Evolutionary conservation across 2,797 vertebrate genomes (phyloP), one percentile per base, ranked within the genome.

Genomic region (Eurystomus glaucurus): DNA sequence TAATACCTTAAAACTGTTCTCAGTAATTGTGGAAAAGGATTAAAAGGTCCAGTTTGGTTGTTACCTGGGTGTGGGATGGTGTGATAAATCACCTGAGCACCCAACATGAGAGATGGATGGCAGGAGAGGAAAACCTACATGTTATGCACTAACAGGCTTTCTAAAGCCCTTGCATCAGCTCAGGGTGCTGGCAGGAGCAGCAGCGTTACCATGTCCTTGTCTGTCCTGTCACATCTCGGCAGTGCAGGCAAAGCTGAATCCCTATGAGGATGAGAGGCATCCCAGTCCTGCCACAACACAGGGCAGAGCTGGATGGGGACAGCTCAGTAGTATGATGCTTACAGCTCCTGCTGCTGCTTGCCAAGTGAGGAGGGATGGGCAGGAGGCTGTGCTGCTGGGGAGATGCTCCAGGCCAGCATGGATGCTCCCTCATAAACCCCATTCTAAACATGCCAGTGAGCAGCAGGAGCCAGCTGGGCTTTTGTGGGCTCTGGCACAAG

Each of bases 91-190:
- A 11, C 41, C 69, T 2, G 4, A 69, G 46, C 35, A 48, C 46
- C 48, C 39, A 65, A 3, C 0, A 0, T 16, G 11, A 0, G 5
- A 60, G 48, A 33, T 0, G 4, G 25, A n/a, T 54, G n/a, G 52
- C n/a, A 71, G 72, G 4, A 11, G 43, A 37, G 23, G 5, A 5
- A 75, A 75, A 18, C 11, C 28, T 50, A 28, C 25, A 2, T 5
- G 9, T 11, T 57, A 11, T 21, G 21, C 52, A 9, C 39, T 17
- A 18, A 7, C 19, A 70, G 19, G 45, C 2, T 88, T 46, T 52
- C 29, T 25, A 26, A 65, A 39, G 4, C 26, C 10, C n/a, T 10
- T 21, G 6, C 16, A 7, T 6, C 31, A 29, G 21, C 29, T 17
- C 21, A 39, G 35, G 17, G 3, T 72, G 39, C 28, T 85, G 43